phyloP scores from a whole-genome alignment of 2,888 invertebrate genomes.

The Metopia argyrocephala region DNA sequence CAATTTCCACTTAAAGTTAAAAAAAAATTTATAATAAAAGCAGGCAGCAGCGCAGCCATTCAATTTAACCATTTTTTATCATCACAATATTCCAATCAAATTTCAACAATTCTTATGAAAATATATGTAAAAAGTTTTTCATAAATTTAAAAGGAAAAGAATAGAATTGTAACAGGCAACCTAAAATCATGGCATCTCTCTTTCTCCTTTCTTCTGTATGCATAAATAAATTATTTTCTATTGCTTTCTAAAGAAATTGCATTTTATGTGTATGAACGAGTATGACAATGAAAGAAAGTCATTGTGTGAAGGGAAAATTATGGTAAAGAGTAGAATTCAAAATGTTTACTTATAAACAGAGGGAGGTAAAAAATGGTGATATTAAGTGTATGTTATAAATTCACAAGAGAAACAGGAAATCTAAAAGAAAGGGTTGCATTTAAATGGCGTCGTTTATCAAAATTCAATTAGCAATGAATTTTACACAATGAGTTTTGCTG shows the following conservation, averaged over 20 bases:
- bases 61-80: not conserved
- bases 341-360: no score
- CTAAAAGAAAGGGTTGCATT: no score
- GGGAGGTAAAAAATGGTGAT: no score
- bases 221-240: not conserved
- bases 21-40: not conserved
- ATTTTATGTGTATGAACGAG: no score
- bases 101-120: constrained; percentile 9
- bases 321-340: no score
- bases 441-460: no score
- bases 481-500: no score
- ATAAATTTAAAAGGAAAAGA: constrained; percentile 28
- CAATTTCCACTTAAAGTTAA: not conserved
- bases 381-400: no score
- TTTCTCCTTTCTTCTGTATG: constrained; percentile 4
- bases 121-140: constrained; percentile 23
- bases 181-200: not conserved
- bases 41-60: not conserved
- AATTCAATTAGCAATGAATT: no score
- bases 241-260: no score
- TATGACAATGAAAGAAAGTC: constrained; percentile 23
- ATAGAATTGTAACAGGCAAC: constrained; percentile 7
- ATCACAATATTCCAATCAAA: not conserved
- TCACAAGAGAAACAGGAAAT: no score
- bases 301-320: not conserved